Percentiles rank a stretch among this genome's conserved stretches.
phyloP scores from a whole-genome alignment of 2,797 vertebrate genomes.

The Philypnodon macrostomus region DNA sequence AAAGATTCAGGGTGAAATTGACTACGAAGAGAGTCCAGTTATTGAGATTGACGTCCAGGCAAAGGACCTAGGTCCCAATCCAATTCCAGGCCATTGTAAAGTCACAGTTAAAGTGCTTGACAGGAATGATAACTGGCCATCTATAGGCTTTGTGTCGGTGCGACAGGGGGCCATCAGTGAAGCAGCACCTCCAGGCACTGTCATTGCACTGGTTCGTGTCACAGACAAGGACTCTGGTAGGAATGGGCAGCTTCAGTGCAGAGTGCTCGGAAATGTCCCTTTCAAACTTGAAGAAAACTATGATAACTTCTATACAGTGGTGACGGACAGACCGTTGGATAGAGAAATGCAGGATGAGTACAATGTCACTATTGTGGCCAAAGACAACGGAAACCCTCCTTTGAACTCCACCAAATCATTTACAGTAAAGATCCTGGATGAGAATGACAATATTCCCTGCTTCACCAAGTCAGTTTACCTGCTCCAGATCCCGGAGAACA shows the following conservation, averaged over 20 bases:
- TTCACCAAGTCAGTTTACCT: slow-evolving; percentile 95
- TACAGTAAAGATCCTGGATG: slow-evolving; percentile 92
- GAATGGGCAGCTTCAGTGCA: slow-evolving; percentile 95
- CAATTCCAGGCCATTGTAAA: slow-evolving; percentile 98
- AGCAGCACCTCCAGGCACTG: slow-evolving; percentile 90
- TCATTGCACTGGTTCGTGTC: slow-evolving; percentile 94
- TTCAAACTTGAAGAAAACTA: slow-evolving; percentile 97
- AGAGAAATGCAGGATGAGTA: slow-evolving; percentile 93
- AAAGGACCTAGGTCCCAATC: slow-evolving; percentile 94
- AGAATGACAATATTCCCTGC: slow-evolving; percentile 95
- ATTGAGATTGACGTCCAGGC: slow-evolving; percentile 97
- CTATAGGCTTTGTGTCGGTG: slow-evolving; percentile 95
- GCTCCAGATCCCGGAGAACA: slow-evolving; percentile 96
- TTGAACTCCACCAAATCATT: slow-evolving; percentile 97
- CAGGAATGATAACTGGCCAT: slow-evolving; percentile 96
- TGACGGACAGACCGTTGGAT: slow-evolving; percentile 92
- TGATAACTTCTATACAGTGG: slow-evolving; percentile 96
- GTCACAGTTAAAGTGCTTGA: slow-evolving; percentile 95
- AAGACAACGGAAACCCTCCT: slow-evolving; percentile 91
- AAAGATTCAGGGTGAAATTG: slow-evolving; percentile 93
- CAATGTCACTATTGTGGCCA: slow-evolving; percentile 96
- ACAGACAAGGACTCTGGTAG: slow-evolving; percentile 95
- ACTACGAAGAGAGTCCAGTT: slow-evolving; percentile 94
- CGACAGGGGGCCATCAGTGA: slow-evolving; percentile 97
- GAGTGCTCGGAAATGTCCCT: slow-evolving; percentile 90